Conservation (phyloP, 1,140 invertebrate species). For the Coenobita brevimanus region DNA sequence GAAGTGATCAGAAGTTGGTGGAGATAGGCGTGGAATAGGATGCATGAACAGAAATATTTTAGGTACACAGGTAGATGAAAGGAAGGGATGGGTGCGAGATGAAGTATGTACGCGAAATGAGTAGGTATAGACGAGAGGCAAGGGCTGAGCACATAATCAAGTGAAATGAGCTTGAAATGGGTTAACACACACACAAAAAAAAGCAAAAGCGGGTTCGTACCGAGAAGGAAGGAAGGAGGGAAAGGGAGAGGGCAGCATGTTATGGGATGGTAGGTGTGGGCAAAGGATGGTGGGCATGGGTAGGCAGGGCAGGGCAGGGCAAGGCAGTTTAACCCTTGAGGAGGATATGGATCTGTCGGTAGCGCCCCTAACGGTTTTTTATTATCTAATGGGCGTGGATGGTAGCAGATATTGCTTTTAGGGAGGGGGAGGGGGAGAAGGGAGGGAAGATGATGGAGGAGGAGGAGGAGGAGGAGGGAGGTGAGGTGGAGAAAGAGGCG, state of each 20-base stretch:
- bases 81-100: neutral
- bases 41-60: too few species aligned
- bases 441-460: neutral
- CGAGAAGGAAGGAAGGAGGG: neutral
- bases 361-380: constrained; percentile 60
- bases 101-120: too few species aligned
- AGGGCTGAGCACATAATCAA: too few species aligned
- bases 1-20: too few species aligned
- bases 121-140: too few species aligned
- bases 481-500: too few species aligned
- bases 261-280: neutral
- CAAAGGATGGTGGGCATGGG: neutral
- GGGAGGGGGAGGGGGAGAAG: neutral
- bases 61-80: too few species aligned
- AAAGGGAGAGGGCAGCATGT: neutral
- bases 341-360: constrained; percentile 60
- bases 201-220: too few species aligned
- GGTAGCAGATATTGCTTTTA: constrained; percentile 35
- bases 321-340: constrained; percentile 38
- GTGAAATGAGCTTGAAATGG: too few species aligned
- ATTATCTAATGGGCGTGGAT: constrained; percentile 58
- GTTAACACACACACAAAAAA: too few species aligned
- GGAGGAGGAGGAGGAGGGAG: too few species aligned
- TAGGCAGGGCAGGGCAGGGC: neutral
- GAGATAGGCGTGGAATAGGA: too few species aligned